Evolutionary conservation across 2,888 invertebrate species (phyloP), one percentile per base, ranked within the genome.

Genomic region (Caenorhabditis sp.): DNA sequence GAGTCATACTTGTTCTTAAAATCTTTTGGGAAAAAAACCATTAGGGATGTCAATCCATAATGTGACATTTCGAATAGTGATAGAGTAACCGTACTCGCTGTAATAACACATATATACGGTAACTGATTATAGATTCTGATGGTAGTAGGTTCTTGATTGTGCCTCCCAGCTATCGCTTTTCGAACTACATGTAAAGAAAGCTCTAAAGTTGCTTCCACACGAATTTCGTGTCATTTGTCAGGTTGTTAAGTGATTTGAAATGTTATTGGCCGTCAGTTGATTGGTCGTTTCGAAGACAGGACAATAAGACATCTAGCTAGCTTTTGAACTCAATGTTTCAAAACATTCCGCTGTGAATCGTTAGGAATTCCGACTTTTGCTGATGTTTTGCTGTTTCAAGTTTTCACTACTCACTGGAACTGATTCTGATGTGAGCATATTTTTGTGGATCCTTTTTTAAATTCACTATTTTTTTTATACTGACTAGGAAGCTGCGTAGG

Each of bases 231-330:
- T 63, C 63, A 63, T 63, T 44, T 63, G 63, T 63, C 63, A 63
- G 28, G 44, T 44, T 63, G 63, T 61, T 61, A 22, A 61, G 61
- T 38, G 63, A 63, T 28, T 63, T 44, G 44, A 41, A 63, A 63
- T 44, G 44, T 63, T 63, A 63, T 63, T 63, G 63, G n/a, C n/a
- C 44, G n/a, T 28, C 61, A 63, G 44, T 44, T 63, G 44, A 63
- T 63, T 35, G 38, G 59, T 38, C 38, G 19, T 59, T 35, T 59
- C 22, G 24, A 24, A 41, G n/a, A 16, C 16, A 41, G n/a, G 28
- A 63, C n/a, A 38, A 28, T 49, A 28, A 44, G 38, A 44, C n/a
- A n/a, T n/a, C n/a, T 61, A 38, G 61, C 14, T 41, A 22, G 38
- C 12, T 38, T 61, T 5, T 28, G 16, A 58, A 16, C n/a, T 31